A percentile compares a stretch with the other conserved stretches of the same genome.
Conservation (phyloP, 2,797 vertebrate species). For the Acanthiza pusilla region DNA sequence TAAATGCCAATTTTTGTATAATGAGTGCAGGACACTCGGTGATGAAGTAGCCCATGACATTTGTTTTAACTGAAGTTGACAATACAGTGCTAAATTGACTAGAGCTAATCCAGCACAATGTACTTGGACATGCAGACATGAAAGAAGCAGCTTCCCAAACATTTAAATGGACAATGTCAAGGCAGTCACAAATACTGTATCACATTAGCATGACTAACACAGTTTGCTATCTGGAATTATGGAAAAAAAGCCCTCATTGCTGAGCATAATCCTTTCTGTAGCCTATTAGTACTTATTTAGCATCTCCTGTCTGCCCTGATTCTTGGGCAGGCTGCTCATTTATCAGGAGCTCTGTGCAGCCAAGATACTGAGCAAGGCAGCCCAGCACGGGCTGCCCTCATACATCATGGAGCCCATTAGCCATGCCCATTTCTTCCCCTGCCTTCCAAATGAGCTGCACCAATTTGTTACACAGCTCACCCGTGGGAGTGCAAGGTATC, state of each 20-base stretch:
- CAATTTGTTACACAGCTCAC: constrained; percentile 4
- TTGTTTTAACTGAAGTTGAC: constrained; percentile 4
- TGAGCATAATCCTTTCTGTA: not conserved
- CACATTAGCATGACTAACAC: constrained; percentile 15
- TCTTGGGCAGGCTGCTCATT: constrained; percentile 35
- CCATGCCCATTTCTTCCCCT: not conserved
- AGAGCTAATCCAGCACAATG: not conserved
- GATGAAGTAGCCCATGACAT: not conserved
- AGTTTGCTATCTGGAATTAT: constrained; percentile 30
- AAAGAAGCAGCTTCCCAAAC: constrained; percentile 17
- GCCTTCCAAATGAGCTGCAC: not conserved
- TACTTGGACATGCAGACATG: not conserved
- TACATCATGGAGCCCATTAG: constrained; percentile 41
- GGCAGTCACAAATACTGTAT: constrained; percentile 6
- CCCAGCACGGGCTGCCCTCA: not conserved
- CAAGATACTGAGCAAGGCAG: not conserved
- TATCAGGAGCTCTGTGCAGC: constrained; percentile 27
- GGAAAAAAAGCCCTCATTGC: not conserved
- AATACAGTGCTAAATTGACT: constrained; percentile 6
- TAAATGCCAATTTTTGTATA: not conserved
- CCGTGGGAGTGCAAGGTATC: not conserved
- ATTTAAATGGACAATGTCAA: constrained; percentile 18
- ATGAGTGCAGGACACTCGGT: not conserved
- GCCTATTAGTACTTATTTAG: constrained; percentile 17
- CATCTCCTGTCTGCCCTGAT: not conserved